Evolutionary conservation across 2,113 vertebrate species (phyloP).

Genomic region (Osmerus mordax): DNA sequence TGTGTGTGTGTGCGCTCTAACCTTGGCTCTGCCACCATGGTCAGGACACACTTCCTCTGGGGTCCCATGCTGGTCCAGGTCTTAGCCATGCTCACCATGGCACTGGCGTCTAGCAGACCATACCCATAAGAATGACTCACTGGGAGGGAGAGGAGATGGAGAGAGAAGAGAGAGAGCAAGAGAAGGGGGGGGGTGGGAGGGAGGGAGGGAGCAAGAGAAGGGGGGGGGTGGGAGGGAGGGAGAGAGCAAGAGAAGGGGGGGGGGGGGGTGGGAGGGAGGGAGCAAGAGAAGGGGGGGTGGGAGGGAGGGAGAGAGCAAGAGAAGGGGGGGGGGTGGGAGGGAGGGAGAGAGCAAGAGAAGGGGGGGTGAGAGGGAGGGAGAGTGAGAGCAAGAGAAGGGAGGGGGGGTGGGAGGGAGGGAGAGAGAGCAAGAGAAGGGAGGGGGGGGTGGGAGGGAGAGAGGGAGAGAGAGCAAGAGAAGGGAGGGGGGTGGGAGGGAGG

Average conservation of each 20-base stretch:
- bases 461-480: neutral
- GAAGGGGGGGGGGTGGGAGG: slow-evolving; percentile 10
- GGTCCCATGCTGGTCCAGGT: slow-evolving; percentile 88
- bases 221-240: neutral
- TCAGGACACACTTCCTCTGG: slow-evolving; percentile 85
- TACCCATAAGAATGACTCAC: slow-evolving; percentile 98
- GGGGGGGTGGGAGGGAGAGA: slow-evolving; percentile 11
- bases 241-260: slow-evolving; percentile 35
- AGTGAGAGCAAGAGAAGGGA: slow-evolving; percentile 39
- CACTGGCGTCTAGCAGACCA: slow-evolving; percentile 86
- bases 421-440: neutral
- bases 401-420: neutral
- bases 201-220: neutral
- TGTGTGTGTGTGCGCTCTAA: slow-evolving; percentile 53
- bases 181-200: slow-evolving; percentile 9
- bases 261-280: neutral
- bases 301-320: slow-evolving; percentile 28
- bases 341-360: slow-evolving; percentile 45
- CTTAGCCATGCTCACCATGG: slow-evolving; percentile 84
- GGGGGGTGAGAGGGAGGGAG: too few relatives aligned
- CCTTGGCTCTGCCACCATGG: slow-evolving; percentile 84
- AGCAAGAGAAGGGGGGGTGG: neutral
- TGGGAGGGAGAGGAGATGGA: slow-evolving; percentile 56
- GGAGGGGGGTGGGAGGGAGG: neutral
- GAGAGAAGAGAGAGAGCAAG: slow-evolving; percentile 23